These are phyloP conservation scores for Heliconius sara DNA, from an alignment of 2,888 invertebrate genomes.

Conservation along the genomic window DNA sequence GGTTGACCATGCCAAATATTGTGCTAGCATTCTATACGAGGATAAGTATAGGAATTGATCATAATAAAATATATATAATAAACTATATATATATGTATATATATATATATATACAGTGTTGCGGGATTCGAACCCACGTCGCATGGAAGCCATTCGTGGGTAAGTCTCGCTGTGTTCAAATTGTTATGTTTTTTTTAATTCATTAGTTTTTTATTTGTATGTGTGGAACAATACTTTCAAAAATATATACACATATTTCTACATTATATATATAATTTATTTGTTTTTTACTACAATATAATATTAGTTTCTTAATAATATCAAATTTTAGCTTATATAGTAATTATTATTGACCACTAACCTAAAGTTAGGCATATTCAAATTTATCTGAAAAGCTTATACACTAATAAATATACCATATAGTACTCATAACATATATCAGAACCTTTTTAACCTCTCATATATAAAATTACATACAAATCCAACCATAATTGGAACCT, in stretches of 20 bases:
- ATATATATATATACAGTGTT: neutral
- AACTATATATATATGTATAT: neutral
- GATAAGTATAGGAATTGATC: neutral
- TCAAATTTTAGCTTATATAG: neutral
- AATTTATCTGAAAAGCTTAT: neutral
- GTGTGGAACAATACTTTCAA: no score
- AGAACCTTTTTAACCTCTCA: neutral
- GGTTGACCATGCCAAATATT: slow-evolving; percentile 13
- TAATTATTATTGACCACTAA: neutral
- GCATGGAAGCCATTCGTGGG: no score
- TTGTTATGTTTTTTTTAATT: no score
- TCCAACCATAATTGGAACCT: neutral
- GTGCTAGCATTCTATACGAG: neutral
- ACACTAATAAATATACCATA: neutral
- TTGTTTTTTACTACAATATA: neutral
- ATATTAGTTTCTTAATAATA: neutral
- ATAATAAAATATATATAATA: neutral
- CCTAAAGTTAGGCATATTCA: neutral
- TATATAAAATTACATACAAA: neutral
- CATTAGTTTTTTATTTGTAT: no score
- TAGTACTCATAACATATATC: neutral
- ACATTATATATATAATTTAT: neutral
- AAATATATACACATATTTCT: no score
- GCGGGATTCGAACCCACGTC: neutral
- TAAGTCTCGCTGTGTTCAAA: no score